Evolutionary conservation across 2,888 invertebrate species (phyloP), one percentile per base, ranked within the genome.

Genomic region (Aricia artaxerxes): DNA sequence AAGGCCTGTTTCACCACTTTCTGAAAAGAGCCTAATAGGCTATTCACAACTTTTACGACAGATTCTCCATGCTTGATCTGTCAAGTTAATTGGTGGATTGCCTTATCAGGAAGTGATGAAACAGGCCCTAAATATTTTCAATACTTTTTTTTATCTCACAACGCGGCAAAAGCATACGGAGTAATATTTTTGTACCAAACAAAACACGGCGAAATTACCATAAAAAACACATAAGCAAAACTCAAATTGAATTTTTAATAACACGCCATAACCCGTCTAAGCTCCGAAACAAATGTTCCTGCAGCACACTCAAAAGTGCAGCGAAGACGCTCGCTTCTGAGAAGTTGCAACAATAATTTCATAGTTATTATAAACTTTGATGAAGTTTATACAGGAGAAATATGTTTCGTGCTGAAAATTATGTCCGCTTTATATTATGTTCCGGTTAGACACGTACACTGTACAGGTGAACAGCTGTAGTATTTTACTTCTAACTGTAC

Each of bases 301-400:
- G 4, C 4, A 4, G 35, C n/a, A 61, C 24, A 61, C 9, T 24
- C 31, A 31, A 69, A 31, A 31, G 6, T 69, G 64, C 24, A 61
- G 61, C 61, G 61, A 4, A 24, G n/a, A 24, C 24, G 53, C 35
- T 76, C 76, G 31, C 24, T 61, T 24, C 61, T 31, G 31, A 31
- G 64, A 69, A 69, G 64, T 69, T 24, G 4, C 11, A 69, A 35
- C 64, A 31, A 69, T 69, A 69, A 69, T 69, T 69, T 35, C 64
- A 4, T 4, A 35, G 64, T 69, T 69, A 69, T 69, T 69, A 69
- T 69, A 69, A 69, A 69, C 64, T 64, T 64, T 69, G 64, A 69
- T 69, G 64, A 69, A 69, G 64, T 31, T 69, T 69, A 69, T 69
- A 13, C 64, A 4, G 11, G 64, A 35, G 35, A 69, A 31, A 69